These are phyloP conservation scores for Crotalus tigris DNA, from an alignment of 2,113 vertebrate genomes.

Conservation along the genomic window DNA sequence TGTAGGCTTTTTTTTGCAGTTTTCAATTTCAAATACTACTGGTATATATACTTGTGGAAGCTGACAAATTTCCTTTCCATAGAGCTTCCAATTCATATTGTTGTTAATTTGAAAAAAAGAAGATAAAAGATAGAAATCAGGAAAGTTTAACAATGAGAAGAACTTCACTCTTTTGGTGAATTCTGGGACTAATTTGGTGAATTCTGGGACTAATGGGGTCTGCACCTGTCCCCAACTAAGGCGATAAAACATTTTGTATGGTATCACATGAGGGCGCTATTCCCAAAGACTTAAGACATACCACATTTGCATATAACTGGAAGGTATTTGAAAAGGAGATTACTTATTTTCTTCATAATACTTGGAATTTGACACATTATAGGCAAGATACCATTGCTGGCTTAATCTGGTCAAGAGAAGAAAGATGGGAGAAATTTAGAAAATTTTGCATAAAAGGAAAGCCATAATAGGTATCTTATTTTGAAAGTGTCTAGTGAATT, in stretches of 20 bases:
- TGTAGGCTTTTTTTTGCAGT: background rate
- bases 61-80: background rate
- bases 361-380: background rate
- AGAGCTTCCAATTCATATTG: background rate
- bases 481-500: background rate
- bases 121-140: background rate
- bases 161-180: background rate
- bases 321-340: background rate
- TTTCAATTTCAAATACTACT: background rate
- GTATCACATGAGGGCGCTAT: constrained; percentile 7
- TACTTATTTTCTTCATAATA: background rate
- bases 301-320: background rate
- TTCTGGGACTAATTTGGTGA: background rate
- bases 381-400: too few relatives aligned
- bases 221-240: too few relatives aligned
- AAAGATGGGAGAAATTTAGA: background rate
- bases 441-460: background rate
- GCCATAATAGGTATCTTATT: background rate
- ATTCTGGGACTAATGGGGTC: background rate
- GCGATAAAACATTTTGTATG: background rate
- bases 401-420: background rate
- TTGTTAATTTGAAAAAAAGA: background rate
- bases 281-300: background rate
- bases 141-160: background rate
- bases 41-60: background rate